These are phyloP conservation scores for Zapornia atra DNA, from an alignment of 2,113 vertebrate species.

Conservation along the genomic window DNA sequence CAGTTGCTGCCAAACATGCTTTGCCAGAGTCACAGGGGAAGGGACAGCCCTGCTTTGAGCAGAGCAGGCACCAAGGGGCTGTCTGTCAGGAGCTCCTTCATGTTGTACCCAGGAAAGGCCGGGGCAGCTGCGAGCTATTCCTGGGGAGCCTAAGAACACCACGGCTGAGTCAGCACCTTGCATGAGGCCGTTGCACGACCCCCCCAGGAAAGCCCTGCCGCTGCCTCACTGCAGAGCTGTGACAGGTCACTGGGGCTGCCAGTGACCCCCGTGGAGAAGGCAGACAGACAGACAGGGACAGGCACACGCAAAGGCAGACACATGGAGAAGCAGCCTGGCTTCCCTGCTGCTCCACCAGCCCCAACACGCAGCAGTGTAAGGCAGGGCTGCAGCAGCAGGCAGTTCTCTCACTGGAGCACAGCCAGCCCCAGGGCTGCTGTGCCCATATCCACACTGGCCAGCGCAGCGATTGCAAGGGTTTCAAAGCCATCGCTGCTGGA, in stretches of 20 bases:
- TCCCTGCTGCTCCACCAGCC: neutral
- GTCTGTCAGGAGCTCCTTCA: neutral
- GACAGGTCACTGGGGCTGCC: neutral
- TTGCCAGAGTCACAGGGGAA: neutral
- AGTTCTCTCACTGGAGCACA: neutral
- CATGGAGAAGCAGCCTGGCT: neutral
- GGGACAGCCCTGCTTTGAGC: neutral
- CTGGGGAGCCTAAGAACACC: neutral
- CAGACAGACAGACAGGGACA: neutral
- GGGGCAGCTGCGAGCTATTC: slow-evolving; percentile 37
- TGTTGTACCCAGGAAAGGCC: neutral
- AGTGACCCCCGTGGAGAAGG: neutral
- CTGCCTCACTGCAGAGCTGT: neutral
- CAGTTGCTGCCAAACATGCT: rapidly evolving
- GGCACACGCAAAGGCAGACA: neutral
- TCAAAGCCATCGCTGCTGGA: neutral
- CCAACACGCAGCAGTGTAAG: neutral
- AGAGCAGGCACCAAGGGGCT: neutral
- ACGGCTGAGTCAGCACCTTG: neutral
- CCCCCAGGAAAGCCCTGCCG: neutral
- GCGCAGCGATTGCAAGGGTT: neutral
- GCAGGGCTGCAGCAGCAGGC: neutral
- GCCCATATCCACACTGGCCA: neutral
- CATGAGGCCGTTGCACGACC: rapidly evolving
- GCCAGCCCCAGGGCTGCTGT: neutral